These are phyloP conservation scores for Daktulosphaira vitifoliae DNA, from an alignment of 1,140 invertebrate species.

Conservation along the genomic window DNA sequence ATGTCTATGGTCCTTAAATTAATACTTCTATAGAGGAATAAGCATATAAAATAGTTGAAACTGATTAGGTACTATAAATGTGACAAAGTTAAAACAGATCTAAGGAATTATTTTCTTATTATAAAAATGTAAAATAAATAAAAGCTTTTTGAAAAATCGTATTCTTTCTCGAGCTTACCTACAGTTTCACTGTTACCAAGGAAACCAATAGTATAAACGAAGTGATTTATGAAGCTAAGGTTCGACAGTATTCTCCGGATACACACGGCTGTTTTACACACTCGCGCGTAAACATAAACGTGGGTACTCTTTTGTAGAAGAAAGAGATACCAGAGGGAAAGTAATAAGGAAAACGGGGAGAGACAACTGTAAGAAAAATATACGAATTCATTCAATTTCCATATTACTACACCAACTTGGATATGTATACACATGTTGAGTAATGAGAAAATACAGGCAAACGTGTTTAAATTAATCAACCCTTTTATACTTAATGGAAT, in stretches of 20 bases:
- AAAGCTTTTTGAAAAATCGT: conserved; percentile 23
- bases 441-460: not conserved
- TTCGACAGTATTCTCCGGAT: conserved; percentile 13
- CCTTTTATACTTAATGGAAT: not conserved
- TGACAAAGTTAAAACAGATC: conserved; percentile 17
- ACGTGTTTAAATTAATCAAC: conserved; percentile 10
- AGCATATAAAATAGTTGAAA: not conserved
- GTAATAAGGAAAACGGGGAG: not conserved
- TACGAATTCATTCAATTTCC: conserved; percentile 19
- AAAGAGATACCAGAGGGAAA: not conserved
- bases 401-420: not conserved
- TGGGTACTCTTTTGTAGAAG: not conserved
- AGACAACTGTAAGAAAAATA: not conserved
- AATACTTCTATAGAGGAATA: too few relatives aligned
- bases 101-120: conserved; percentile 23
- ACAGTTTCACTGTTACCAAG: not conserved
- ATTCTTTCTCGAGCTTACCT: not conserved
- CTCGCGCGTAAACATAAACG: not conserved
- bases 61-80: conserved; percentile 2
- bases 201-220: conserved; percentile 4
- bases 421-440: not conserved
- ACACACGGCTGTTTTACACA: conserved; percentile 17
- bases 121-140: not conserved
- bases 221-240: conserved; percentile 19
- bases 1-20: too few relatives aligned